Evolutionary conservation across 2,797 vertebrate genomes (phyloP).

Genomic region (Peromyscus attwateri): DNA sequence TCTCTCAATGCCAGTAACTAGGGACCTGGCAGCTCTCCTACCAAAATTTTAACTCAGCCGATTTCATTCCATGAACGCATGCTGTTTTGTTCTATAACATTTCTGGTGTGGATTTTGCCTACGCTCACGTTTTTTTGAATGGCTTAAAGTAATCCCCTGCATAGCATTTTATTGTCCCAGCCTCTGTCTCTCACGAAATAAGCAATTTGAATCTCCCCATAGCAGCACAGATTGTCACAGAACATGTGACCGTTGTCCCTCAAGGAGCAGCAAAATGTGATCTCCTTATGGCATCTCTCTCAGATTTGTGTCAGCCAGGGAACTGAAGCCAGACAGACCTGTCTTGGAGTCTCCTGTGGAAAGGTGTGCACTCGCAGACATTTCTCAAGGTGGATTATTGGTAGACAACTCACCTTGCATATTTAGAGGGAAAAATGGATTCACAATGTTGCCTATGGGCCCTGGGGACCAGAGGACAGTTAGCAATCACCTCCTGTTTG

Average conservation of each 20-base stretch:
- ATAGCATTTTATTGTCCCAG: constrained; percentile 20
- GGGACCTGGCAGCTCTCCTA: neutral
- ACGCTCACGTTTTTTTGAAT: neutral
- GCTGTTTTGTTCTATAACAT: neutral
- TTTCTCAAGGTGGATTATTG: neutral
- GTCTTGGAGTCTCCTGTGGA: neutral
- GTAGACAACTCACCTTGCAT: neutral
- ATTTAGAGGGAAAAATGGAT: neutral
- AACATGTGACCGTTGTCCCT: neutral
- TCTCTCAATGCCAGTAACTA: neutral
- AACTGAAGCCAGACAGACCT: neutral
- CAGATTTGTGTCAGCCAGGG: neutral
- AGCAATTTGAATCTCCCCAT: neutral
- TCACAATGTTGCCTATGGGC: neutral
- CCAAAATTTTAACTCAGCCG: neutral
- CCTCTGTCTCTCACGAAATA: neutral
- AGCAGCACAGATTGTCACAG: neutral
- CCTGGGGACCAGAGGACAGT: neutral
- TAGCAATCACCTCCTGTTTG: neutral
- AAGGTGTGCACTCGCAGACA: neutral
- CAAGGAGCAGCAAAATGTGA: neutral
- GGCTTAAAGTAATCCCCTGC: neutral
- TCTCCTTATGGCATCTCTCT: neutral
- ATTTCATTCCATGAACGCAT: neutral
- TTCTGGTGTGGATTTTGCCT: neutral